Base-by-base conservation (phyloP, 2,797 vertebrate species). In the Triplophysa bombifrons region DNA sequence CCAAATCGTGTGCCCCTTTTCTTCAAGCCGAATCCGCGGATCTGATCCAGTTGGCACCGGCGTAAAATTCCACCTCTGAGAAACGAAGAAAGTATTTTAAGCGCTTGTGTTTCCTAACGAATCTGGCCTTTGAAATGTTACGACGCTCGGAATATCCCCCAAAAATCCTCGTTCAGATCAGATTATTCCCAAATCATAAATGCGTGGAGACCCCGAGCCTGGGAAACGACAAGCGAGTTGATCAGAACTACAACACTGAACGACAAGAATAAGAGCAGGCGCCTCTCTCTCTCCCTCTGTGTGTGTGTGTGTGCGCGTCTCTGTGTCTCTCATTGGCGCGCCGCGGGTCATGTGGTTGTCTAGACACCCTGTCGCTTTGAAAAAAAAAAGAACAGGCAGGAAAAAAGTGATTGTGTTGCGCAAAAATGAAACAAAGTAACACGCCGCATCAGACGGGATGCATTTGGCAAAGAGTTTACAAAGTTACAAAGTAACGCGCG, bases 361-460 rank as follows among this genome's bases (percentile, higher is more conserved):
- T 98, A 97, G 96, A 97, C 96, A 97, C 94, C 93, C 94, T 96
- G 96, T 97, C 96, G 95, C 96, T 96, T 96, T 90, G 90, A 92
- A 91, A 87, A 89, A n/a, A 86, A 87, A 34, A 74, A 53, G 50
- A 61, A 51, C 92, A 94, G 95, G 95, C 93, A 94, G 93, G 86
- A 95, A 94, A 79, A 79, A 79, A 94, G 93, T 88, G 93, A 96
- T 94, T 95, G 96, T 95, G 94, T 96, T 96, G 95, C 95, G 95
- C 95, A 96, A 97, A 96, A 93, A 94, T 93, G 93, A 94, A 93
- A 95, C 96, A 93, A 91, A 94, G 93, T 94, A 92, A 94, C 95
- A 88, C 89, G 82, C 75, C 83, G 51, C 88, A 82, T 81, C 76
- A 77, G 74, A 74, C 80, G 64, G 86, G 84, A 88, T 74, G 80